A percentile compares a stretch with the other conserved stretches of the same genome.
Conservation (phyloP, 1,140 invertebrate species). For the Caenorhabditis tropicalis region DNA sequence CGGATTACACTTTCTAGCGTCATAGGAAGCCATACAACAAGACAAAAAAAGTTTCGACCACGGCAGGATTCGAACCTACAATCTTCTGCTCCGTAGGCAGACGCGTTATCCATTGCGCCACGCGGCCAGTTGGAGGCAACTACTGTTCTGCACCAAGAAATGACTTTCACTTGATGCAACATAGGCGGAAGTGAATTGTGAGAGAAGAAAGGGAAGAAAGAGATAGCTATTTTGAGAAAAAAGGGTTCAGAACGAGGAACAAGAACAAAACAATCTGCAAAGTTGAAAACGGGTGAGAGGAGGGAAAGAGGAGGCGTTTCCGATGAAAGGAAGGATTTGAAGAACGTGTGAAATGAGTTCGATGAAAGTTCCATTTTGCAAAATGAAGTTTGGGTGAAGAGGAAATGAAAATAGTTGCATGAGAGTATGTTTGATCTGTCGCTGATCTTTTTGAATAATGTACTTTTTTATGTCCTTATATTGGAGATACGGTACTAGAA, state of each 20-base stretch:
- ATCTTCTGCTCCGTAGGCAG: conserved; percentile 51
- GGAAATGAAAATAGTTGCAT: neutral
- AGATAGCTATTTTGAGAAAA: no score
- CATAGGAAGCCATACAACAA: neutral
- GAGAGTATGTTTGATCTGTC: no score
- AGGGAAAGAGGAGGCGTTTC: neutral
- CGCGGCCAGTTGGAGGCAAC: conserved; percentile 1
- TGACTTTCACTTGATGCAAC: neutral
- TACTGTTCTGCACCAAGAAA: neutral
- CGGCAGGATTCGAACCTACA: conserved; percentile 44
- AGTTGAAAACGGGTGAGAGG: neutral
- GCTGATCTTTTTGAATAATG: no score
- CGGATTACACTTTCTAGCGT: neutral
- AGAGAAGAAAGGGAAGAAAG: no score
- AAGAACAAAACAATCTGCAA: neutral
- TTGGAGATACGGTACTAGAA: neutral
- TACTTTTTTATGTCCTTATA: neutral
- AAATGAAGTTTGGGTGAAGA: neutral
- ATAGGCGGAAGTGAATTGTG: neutral
- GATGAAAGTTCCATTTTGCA: neutral
- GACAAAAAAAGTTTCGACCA: conserved; percentile 41
- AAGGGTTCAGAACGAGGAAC: no score
- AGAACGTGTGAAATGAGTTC: neutral
- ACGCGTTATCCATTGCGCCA: conserved; percentile 51
- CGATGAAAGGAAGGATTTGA: neutral